phyloP scores from a whole-genome alignment of 2,797 vertebrate species.

The Falco concolor region DNA sequence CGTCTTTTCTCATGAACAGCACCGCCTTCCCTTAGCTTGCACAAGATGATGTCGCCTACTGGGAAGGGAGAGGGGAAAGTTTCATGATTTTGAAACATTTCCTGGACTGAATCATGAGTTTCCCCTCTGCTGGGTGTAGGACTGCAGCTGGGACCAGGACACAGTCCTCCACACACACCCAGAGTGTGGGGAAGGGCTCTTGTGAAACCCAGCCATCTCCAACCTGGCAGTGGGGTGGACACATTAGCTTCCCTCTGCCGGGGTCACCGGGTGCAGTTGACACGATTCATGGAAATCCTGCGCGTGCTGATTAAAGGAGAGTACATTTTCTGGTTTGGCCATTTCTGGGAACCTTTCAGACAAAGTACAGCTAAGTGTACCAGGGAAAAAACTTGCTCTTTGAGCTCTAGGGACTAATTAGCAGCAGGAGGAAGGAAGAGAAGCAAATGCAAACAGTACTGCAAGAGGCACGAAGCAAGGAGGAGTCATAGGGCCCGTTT shows the following conservation, averaged over 20 bases:
- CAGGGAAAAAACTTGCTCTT: neutral
- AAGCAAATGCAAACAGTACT: neutral
- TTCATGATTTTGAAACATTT: neutral
- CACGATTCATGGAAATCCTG: neutral
- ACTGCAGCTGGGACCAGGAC: neutral
- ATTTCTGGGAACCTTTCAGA: neutral
- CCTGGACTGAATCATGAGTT: neutral
- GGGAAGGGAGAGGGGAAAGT: neutral
- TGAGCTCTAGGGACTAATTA: neutral
- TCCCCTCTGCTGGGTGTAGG: neutral
- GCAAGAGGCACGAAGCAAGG: neutral
- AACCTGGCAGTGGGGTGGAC: neutral
- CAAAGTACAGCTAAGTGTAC: neutral
- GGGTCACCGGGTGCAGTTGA: neutral
- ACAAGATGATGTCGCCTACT: neutral
- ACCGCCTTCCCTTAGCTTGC: neutral
- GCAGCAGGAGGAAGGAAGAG: neutral
- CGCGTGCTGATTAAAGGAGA: neutral
- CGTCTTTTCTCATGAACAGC: neutral
- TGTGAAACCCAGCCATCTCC: neutral
- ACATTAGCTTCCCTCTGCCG: neutral
- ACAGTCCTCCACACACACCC: neutral
- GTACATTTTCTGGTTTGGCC: neutral
- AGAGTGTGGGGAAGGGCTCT: fast-evolving
- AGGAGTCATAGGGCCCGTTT: neutral